Conservation (phyloP, 2,888 invertebrate genomes). For the Hemicrepidius hirtus region DNA sequence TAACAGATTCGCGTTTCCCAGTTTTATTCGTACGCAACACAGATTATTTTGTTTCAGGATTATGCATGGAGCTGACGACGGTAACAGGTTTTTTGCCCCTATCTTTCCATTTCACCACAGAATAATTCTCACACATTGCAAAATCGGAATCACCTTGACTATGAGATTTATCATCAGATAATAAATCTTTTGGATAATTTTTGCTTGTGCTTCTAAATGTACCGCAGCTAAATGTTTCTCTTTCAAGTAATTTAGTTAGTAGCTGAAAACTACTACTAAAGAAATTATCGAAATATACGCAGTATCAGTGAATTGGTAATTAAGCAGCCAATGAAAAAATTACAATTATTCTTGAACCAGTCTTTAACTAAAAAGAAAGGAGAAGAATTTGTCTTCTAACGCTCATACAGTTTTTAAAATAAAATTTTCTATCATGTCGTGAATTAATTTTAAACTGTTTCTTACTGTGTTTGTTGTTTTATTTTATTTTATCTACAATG, state of each 20-base stretch:
- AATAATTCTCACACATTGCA: not conserved
- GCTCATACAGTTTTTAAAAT: too few relatives aligned
- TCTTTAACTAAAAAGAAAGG: too few relatives aligned
- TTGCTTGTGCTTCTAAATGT: not conserved
- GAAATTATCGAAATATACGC: too few relatives aligned
- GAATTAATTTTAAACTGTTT: too few relatives aligned
- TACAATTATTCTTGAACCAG: too few relatives aligned
- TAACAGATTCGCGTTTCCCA: not conserved
- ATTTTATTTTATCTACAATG: too few relatives aligned
- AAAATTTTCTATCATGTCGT: too few relatives aligned
- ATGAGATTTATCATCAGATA: not conserved
- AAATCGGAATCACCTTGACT: not conserved
- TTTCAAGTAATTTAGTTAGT: not conserved
- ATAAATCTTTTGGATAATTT: not conserved
- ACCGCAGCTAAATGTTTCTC: not conserved
- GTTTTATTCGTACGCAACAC: not conserved
- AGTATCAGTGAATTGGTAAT: too few relatives aligned
- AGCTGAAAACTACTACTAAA: not conserved
- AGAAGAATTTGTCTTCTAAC: too few relatives aligned
- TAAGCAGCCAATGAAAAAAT: too few relatives aligned
- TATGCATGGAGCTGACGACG: not conserved
- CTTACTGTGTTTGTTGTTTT: too few relatives aligned
- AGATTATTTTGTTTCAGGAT: not conserved
- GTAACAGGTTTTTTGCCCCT: not conserved
- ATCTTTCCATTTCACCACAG: constrained; percentile 2